Base-by-base conservation (phyloP, 64 coral and sea anemone species). In the Montipora sp. region DNA sequence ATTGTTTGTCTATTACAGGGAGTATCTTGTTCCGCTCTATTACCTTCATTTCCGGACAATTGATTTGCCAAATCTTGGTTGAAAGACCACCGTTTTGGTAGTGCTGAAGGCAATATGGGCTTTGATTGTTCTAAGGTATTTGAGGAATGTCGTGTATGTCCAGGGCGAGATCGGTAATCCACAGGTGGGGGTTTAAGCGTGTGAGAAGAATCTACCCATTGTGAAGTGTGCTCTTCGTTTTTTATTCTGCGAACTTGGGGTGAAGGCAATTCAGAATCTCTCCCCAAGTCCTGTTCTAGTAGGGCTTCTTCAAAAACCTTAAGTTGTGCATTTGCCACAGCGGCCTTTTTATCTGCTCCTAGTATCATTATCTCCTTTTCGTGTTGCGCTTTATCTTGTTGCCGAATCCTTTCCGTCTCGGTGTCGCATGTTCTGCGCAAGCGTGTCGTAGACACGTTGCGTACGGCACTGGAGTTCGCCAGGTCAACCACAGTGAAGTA, bases 341-440 rank as follows among this genome's bases (percentile, higher is more conserved):
- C 73, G 50, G 59, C n/a, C 9, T 55, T 75, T 61, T 73, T 73
- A 43, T 16, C 19, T 13, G 73, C 87, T 8, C 48, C 55, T n/a
- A 89, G 87, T 51, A 89, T 9, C 8, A 74, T 73, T 18, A 66
- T 19, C 14, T 89, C 74, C n/a, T 75, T 50, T 48, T 89, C 73
- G 87, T 78, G 13, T 47, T 88, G 47, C 44, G 69, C 45, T 18
- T 19, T 45, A 10, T 75, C 48, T 20, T 88, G 47, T 27, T 88
- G 18, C 0, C 13, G 21, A 5, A 21, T 58, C 81, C 58, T 18
- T 84, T 65, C 44, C 18, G 44, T 63, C 51, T 84, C 59, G 0
- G 81, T 24, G 66, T 84, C 81, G 15, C 59, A 0, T 50, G 27
- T 58, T 45, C 61, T 84, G 16, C 81, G 51, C 45, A 18, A 21